phyloP scores from a whole-genome alignment of 2,888 invertebrate genomes.

The Epirrhoe tristata region DNA sequence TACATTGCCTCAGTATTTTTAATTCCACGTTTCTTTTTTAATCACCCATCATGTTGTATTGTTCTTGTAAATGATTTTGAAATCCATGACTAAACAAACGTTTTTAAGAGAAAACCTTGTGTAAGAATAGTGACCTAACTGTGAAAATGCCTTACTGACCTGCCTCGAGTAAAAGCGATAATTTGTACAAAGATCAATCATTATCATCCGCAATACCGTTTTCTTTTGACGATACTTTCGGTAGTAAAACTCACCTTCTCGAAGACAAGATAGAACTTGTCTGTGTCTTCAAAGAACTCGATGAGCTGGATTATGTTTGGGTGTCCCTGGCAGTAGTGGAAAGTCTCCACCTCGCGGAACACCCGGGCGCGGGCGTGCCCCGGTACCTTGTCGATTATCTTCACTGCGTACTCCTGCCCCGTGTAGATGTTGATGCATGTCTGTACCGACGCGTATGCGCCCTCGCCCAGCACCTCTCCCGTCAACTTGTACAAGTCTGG shows the following conservation, averaged over 20 bases:
- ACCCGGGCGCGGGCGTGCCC: conserved; percentile 97
- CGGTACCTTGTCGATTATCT: conserved; percentile 98
- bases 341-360: conserved; percentile 99
- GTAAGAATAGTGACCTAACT: not conserved
- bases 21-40: not conserved
- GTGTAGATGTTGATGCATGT: conserved; percentile 97
- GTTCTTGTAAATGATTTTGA: not conserved
- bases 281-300: conserved; percentile 98
- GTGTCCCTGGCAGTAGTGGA: conserved; percentile 99
- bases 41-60: not conserved
- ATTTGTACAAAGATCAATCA: too few species aligned
- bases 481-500: conserved; percentile 97
- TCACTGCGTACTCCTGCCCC: conserved; percentile 97
- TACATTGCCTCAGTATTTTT: conserved; percentile 1
- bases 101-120: not conserved
- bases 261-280: conserved; percentile 98
- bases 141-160: not conserved
- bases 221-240: not conserved
- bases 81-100: conserved; percentile 1
- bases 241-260: conserved; percentile 89
- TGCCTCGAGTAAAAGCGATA: too few species aligned
- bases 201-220: too few species aligned
- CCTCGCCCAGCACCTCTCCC: conserved; percentile 97
- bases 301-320: conserved; percentile 98
- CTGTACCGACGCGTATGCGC: conserved; percentile 98